Evolutionary conservation across 2,888 invertebrate species (phyloP).

Genomic region (Leptopilina myrica): DNA sequence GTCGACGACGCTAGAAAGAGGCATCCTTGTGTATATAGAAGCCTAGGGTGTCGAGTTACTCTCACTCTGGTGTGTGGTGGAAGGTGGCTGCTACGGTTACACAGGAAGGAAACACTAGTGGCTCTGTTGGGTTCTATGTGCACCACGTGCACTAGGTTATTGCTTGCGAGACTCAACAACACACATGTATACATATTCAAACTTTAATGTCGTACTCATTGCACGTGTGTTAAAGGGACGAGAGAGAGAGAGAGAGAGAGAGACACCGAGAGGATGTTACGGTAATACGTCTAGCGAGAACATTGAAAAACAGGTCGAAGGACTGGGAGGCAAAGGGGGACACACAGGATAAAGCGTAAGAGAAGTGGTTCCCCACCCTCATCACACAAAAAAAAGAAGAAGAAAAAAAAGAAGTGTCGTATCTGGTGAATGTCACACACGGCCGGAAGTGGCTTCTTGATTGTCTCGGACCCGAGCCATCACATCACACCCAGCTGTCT

Average conservation of each 20-base stretch:
- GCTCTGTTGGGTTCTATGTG: slow-evolving; percentile 44
- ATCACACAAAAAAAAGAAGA: not conserved
- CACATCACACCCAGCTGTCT: slow-evolving; percentile 66
- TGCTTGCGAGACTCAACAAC: slow-evolving; percentile 30
- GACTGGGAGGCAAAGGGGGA: slow-evolving; percentile 6
- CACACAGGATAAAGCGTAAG: slow-evolving; percentile 25
- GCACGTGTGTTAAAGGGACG: not conserved
- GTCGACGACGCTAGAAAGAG: slow-evolving; percentile 32
- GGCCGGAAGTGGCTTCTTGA: slow-evolving; percentile 72
- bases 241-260: no score
- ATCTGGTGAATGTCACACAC: slow-evolving; percentile 70
- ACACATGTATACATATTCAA: not conserved
- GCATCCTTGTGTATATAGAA: slow-evolving; percentile 46
- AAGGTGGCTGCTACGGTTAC: slow-evolving; percentile 71
- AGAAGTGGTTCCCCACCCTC: slow-evolving; percentile 39
- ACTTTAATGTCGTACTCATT: slow-evolving; percentile 18
- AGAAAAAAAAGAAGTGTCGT: slow-evolving; percentile 54
- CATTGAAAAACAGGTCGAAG: slow-evolving; percentile 31
- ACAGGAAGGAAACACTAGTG: slow-evolving; percentile 76
- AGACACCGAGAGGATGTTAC: slow-evolving; percentile 36
- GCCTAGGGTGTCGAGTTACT: slow-evolving; percentile 70
- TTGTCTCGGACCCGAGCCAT: slow-evolving; percentile 60
- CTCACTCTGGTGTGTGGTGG: slow-evolving; percentile 54
- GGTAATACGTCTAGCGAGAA: slow-evolving; percentile 39
- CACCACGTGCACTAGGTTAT: slow-evolving; percentile 48